These are phyloP conservation scores for Anadara kagoshimensis DNA, from an alignment of 1,140 invertebrate species.

Conservation along the genomic window DNA sequence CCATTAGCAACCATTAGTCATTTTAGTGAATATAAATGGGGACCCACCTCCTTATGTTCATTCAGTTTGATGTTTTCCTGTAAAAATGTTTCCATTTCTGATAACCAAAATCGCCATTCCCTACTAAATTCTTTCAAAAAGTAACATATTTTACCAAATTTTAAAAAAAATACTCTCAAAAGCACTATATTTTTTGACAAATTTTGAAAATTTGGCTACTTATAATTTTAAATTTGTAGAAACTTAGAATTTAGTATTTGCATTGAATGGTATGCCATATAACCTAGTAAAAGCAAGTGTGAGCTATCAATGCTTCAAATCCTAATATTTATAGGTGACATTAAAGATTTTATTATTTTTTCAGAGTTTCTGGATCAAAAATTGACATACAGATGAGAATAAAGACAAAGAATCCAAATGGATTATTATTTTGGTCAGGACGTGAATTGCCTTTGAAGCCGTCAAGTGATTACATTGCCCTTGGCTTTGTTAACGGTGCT, in stretches of 20 bases:
- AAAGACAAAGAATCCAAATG: slow-evolving; percentile 80
- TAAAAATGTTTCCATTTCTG: background rate
- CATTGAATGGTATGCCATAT: background rate
- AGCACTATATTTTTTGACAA: background rate
- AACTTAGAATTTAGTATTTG: background rate
- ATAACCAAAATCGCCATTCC: background rate
- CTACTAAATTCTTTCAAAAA: background rate
- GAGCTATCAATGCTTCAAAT: background rate
- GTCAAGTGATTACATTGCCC: slow-evolving; percentile 83
- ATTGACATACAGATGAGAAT: slow-evolving; percentile 89
- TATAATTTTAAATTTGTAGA: too few relatives aligned
- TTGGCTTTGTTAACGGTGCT: slow-evolving; percentile 87
- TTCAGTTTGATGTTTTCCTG: background rate
- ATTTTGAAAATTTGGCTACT: too few relatives aligned
- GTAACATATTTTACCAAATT: too few relatives aligned
- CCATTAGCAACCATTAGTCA: too few relatives aligned
- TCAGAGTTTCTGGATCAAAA: slow-evolving; percentile 84
- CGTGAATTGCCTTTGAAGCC: slow-evolving; percentile 76
- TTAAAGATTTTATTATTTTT: slow-evolving; percentile 44
- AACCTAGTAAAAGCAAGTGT: background rate
- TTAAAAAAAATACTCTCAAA: too few relatives aligned
- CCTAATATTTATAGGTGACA: background rate
- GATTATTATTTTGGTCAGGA: slow-evolving; percentile 93
- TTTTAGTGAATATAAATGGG: background rate
- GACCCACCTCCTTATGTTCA: background rate